Evolutionary conservation across 2,888 invertebrate species (phyloP), one percentile per base, ranked within the genome.

Genomic region (Cephus pygmeus): DNA sequence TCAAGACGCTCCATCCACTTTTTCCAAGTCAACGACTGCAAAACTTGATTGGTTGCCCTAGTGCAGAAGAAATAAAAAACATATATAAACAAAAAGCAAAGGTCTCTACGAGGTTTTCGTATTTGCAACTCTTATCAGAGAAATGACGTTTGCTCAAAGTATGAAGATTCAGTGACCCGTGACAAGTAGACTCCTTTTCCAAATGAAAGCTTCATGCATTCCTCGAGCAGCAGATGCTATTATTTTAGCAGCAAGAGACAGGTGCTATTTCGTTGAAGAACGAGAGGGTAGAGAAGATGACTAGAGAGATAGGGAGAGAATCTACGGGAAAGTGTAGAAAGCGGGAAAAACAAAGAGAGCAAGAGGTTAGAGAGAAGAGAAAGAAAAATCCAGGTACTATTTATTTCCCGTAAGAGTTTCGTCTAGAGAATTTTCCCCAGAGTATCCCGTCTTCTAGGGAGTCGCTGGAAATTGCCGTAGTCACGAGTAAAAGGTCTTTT

Each of bases 351-450:
- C 12, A 12, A n/a, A 73, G 73, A 34, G 69, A 76, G 3, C 11
- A 30, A 69, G 35, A 76, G 76, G 1, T 33, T 36, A 36, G 9
- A 30, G 69, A 34, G 23, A 23, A n/a, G 68, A n/a, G 69, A 34
- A 71, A 31, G 71, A n/a, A 69, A 69, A 30, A 69, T 69, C 30
- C 23, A 34, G 6, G 9, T 30, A 77, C 40, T 68, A 74, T 71
- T 74, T 74, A 30, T 74, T 74, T 35, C 36, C 74, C 30, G 71
- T 31, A 71, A 71, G 34, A 71, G 23, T 71, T 71, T 31, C 34
- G 23, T 36, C 74, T 74, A 15, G 74, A n/a, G 36, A 74, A 36
- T 56, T 56, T 56, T 23, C 6, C 56, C 56, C 56, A 56, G 56
- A 56, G 56, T 56, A 56, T 56, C 56, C 56, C 23, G 56, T 56